phyloP scores from a whole-genome alignment of 2,113 vertebrate species.

The Urocynchramus pylzowi region DNA sequence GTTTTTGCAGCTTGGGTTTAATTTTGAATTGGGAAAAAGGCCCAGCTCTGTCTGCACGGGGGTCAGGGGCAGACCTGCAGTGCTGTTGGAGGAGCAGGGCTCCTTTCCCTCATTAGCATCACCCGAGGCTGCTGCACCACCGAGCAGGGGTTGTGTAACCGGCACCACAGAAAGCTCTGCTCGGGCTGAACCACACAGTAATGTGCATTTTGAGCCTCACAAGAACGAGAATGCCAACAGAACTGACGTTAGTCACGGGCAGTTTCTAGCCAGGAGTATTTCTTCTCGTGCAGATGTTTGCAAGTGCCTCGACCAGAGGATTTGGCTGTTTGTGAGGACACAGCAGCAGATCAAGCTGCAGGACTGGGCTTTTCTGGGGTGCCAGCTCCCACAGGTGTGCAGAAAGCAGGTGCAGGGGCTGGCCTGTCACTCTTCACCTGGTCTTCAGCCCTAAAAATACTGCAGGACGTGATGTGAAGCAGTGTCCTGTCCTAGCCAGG shows the following conservation, averaged over 20 bases:
- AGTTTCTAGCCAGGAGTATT: background rate
- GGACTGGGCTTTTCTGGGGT: background rate
- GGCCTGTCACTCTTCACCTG: background rate
- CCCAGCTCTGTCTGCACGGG: background rate
- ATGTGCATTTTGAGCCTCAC: background rate
- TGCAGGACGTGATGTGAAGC: background rate
- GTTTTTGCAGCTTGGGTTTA: background rate
- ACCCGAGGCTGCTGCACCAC: background rate
- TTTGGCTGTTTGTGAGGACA: background rate
- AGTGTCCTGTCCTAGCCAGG: background rate
- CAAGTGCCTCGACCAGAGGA: background rate
- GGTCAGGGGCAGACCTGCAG: background rate
- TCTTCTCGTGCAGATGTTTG: accelerated
- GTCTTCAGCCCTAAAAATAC: background rate
- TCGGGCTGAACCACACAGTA: background rate
- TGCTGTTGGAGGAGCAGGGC: background rate
- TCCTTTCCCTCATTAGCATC: background rate
- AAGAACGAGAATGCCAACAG: background rate
- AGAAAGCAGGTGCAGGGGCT: background rate
- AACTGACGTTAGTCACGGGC: background rate
- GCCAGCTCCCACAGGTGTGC: background rate
- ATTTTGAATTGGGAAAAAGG: background rate
- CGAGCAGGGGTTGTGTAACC: background rate
- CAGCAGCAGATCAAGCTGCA: background rate
- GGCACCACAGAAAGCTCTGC: background rate